Evolutionary conservation across 2,113 vertebrate genomes (phyloP).

Genomic region (Morone saxatilis): DNA sequence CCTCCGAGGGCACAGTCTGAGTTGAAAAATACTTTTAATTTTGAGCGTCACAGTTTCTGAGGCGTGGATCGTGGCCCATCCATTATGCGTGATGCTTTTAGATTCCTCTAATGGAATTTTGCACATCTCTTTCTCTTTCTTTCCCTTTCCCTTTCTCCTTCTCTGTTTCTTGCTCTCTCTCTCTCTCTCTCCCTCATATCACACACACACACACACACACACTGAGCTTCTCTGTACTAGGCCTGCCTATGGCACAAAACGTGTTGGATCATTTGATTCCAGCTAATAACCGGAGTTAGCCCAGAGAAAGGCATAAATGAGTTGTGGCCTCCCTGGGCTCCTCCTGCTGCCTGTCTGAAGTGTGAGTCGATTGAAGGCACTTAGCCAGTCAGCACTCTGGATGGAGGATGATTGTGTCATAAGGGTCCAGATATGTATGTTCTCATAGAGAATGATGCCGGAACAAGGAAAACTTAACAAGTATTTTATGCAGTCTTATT

Average conservation of each 20-base stretch:
- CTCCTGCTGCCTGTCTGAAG: constrained; percentile 59
- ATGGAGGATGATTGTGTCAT: constrained; percentile 48
- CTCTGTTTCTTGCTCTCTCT: neutral
- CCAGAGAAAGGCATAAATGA: constrained; percentile 80
- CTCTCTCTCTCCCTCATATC: constrained; percentile 21
- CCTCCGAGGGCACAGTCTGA: constrained; percentile 58
- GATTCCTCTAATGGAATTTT: constrained; percentile 78
- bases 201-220: constrained; percentile 33
- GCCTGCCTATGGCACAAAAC: constrained; percentile 72
- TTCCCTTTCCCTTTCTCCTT: neutral
- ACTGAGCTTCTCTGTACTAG: constrained; percentile 46
- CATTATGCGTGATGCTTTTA: constrained; percentile 73
- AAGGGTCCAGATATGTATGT: constrained; percentile 2
- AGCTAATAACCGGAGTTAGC: constrained; percentile 79
- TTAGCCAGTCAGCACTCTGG: constrained; percentile 33
- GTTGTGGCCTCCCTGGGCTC: constrained; percentile 70
- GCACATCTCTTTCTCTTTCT: constrained; percentile 34
- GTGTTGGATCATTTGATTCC: constrained; percentile 83
- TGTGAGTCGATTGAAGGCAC: constrained; percentile 51
- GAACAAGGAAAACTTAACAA: neutral
- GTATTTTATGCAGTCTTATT: neutral
- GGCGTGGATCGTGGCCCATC: constrained; percentile 71
- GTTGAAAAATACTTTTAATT: constrained; percentile 86
- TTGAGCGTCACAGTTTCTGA: constrained; percentile 68
- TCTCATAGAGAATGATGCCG: neutral